These are phyloP conservation scores for Neodiprion lecontei DNA, from an alignment of 1,140 invertebrate species.

Conservation along the genomic window DNA sequence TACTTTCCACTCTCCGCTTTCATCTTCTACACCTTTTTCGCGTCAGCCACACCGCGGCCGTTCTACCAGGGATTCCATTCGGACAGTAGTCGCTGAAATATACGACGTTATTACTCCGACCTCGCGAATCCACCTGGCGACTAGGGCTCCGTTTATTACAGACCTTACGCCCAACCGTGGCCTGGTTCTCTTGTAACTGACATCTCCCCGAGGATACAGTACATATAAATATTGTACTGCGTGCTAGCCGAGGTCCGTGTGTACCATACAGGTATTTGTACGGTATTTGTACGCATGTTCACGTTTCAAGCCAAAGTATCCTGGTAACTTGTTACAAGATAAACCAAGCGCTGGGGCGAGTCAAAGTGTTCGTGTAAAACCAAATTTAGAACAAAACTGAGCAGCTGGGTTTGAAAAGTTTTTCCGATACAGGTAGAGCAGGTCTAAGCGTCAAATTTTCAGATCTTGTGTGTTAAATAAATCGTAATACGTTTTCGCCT, in stretches of 20 bases:
- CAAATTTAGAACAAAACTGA: background rate
- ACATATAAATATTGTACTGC: conserved; percentile 6
- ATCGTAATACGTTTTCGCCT: background rate
- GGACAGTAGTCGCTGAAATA: background rate
- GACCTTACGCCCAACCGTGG: background rate
- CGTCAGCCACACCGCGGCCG: background rate
- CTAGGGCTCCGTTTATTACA: conserved; percentile 11
- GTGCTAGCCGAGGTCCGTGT: background rate
- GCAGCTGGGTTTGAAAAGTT: background rate
- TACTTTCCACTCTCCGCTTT: background rate
- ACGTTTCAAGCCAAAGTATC: too few relatives aligned
- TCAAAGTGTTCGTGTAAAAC: background rate
- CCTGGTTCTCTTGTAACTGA: background rate
- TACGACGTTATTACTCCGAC: conserved; percentile 7
- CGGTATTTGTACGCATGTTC: too few relatives aligned
- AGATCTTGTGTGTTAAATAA: background rate
- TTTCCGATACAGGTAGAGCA: background rate
- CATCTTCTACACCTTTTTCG: background rate
- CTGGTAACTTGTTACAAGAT: background rate
- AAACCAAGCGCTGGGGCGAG: background rate
- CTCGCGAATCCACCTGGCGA: background rate
- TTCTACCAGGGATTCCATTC: conserved; percentile 6
- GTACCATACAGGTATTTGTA: background rate
- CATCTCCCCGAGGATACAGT: background rate
- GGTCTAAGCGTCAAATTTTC: background rate